A percentile compares a stretch with the other conserved stretches of the same genome.
Conservation (phyloP, 30 jellyfish, hydroid and myxozoan genomes). For the Nemopilema nomurai region DNA sequence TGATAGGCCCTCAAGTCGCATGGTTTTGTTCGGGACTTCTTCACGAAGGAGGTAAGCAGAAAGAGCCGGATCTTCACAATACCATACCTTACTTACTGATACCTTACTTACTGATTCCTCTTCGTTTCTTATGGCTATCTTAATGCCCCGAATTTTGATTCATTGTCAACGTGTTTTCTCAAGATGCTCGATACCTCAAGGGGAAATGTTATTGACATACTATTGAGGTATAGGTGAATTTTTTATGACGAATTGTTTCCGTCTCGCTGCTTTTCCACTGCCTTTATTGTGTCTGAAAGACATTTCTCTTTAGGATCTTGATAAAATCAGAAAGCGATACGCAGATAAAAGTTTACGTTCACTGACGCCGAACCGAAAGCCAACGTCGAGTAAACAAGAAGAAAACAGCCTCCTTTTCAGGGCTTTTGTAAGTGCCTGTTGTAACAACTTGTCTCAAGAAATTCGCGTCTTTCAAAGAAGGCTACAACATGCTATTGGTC, state of each 20-base stretch:
- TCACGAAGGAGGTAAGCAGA: conserved; percentile 18
- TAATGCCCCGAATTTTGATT: too few species aligned
- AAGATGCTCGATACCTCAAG: too few species aligned
- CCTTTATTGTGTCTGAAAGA: too few species aligned
- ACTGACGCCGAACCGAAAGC: conserved; percentile 6
- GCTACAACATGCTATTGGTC: too few species aligned
- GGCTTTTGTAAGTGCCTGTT: conserved; percentile 45
- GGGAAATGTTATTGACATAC: too few species aligned
- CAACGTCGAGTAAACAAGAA: conserved; percentile 8
- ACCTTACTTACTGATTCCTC: too few species aligned
- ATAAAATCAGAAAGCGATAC: conserved; percentile 5
- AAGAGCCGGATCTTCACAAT: neutral
- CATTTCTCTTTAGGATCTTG: conserved; percentile 16
- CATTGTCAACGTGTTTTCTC: too few species aligned
- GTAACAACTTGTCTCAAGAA: neutral
- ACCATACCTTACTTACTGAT: neutral
- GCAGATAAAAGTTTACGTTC: conserved; percentile 30
- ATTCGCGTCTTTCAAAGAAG: too few species aligned
- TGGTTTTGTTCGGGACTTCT: conserved; percentile 45
- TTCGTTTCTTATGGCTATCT: neutral
- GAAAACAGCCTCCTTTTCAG: conserved; percentile 56
- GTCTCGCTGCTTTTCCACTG: too few species aligned
- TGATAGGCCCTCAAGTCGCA: conserved; percentile 25
- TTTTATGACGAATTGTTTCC: too few species aligned
- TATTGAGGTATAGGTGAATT: too few species aligned